Evolutionary conservation across 2,888 invertebrate species (phyloP), one percentile per base, ranked within the genome.

Genomic region (Dicyrtoma fusca): DNA sequence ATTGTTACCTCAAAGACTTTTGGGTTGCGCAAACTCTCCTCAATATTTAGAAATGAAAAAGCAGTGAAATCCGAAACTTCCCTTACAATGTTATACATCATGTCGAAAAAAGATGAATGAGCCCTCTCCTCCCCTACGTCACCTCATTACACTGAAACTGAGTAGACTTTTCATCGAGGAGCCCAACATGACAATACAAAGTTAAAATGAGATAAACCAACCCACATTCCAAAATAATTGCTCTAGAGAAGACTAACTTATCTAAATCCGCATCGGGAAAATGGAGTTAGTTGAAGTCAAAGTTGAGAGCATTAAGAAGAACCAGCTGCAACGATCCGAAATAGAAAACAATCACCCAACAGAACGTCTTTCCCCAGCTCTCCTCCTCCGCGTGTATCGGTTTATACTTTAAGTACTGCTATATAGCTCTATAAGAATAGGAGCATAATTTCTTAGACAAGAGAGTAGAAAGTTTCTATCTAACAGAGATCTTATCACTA

Each of bases 71-170:
- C n/a, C n/a, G n/a, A n/a, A n/a, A n/a, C n/a, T n/a, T n/a, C n/a
- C n/a, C n/a, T n/a, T n/a, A n/a, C n/a, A n/a, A n/a, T n/a, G n/a
- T n/a, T n/a, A n/a, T n/a, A n/a, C n/a, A n/a, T n/a, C n/a, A 34
- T 34, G 23, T 10, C 23, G 57, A 21, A 63, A 47, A 63, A 63
- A 34, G 61, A 44, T 42, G 63, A 49, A 23, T 23, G 64, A 49
- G 49, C n/a, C 26, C 23, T 10, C 25, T 49, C 49, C 49, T 64
- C 49, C 47, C 45, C 25, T 25, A 25, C 49, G 64, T 49, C 64
- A 64, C 64, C 49, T 64, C 64, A 64, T 64, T 64, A 64, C 45
- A 19, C 26, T 23, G 57, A 57, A 25, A 57, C 11, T 13, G 25
- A 57, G 57, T 57, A 57, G 25, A 57, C 23, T 25, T 57, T 57